Evolutionary conservation across 2,113 vertebrate genomes (phyloP).

Genomic region (Myocastor coypus): DNA sequence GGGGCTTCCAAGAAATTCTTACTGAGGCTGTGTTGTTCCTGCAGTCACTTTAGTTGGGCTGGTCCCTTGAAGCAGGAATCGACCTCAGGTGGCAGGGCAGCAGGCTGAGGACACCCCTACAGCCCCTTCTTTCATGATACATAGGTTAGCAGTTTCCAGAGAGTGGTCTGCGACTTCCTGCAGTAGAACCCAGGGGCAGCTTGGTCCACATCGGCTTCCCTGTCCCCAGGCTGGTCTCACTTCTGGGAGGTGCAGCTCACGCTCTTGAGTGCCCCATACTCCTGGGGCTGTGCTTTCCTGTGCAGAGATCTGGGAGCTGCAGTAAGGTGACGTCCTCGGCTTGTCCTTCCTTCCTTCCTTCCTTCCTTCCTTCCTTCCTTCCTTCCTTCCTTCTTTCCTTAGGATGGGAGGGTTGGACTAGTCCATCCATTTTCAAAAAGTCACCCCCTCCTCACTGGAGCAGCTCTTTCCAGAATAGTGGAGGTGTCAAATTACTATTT

Average conservation of each 20-base stretch:
- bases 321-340: not conserved
- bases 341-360: not conserved
- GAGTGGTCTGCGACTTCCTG: not conserved
- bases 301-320: accelerated
- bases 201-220: not conserved
- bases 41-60: not conserved
- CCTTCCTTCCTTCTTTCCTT: not conserved
- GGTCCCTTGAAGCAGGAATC: not conserved
- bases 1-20: not conserved
- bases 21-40: not conserved
- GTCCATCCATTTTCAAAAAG: not conserved
- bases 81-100: not conserved
- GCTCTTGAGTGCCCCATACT: not conserved
- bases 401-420: accelerated
- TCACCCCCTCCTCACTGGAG: not conserved
- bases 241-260: accelerated
- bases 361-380: not conserved
- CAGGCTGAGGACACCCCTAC: not conserved
- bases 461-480: not conserved
- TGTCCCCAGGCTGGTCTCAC: not conserved
- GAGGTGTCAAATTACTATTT: not conserved
- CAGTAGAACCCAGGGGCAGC: not conserved
- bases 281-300: accelerated
- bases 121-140: not conserved
- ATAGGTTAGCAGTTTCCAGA: not conserved